These are phyloP conservation scores for Papilio xuthus DNA, from an alignment of 1,140 invertebrate genomes.

Conservation along the genomic window DNA sequence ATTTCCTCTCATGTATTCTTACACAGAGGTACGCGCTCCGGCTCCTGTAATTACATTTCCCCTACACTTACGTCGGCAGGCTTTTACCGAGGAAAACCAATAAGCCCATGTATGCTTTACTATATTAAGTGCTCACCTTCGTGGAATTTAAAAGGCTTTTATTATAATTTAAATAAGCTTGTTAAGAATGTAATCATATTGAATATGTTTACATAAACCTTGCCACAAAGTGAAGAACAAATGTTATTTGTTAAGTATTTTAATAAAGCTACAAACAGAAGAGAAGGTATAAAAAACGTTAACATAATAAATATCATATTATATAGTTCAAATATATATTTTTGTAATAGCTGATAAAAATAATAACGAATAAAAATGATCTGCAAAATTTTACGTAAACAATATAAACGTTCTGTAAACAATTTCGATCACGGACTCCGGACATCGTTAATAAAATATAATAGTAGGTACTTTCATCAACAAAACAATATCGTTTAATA, in stretches of 20 bases:
- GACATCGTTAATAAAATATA: not conserved
- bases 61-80: constrained; percentile 40
- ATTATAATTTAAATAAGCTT: constrained; percentile 1
- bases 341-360: not conserved
- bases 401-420: not conserved
- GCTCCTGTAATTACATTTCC: constrained; percentile 47
- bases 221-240: not conserved
- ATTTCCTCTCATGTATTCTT: not conserved
- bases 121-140: constrained; percentile 36
- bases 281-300: not conserved
- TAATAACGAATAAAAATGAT: not conserved
- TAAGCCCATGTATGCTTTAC: constrained; percentile 32
- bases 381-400: not conserved
- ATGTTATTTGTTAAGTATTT: too few relatives aligned
- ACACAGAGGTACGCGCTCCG: not conserved
- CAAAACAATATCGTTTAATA: not conserved
- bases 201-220: not conserved
- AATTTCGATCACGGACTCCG: not conserved
- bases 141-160: constrained; percentile 24
- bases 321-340: not conserved
- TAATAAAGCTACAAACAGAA: not conserved
- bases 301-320: not conserved
- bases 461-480: not conserved
- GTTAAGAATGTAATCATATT: not conserved
- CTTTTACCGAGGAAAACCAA: constrained; percentile 48